Percentiles rank a stretch among this genome's conserved stretches.
Conservation (phyloP, 2,888 invertebrate genomes). For the Drosophila multiciliata region DNA sequence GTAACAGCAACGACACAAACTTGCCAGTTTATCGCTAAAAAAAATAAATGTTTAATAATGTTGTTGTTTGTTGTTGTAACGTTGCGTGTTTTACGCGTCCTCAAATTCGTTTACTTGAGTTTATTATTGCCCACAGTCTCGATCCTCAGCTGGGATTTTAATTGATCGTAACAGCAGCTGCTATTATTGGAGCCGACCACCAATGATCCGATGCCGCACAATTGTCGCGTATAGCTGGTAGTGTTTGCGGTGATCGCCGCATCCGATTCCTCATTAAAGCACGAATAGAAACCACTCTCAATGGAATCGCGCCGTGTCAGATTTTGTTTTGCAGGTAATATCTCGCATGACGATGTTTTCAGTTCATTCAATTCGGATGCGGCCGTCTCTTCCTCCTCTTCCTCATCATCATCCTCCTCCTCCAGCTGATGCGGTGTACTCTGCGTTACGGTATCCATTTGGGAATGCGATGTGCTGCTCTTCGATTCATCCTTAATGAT, state of each 20-base stretch:
- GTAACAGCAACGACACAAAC: constrained; percentile 84
- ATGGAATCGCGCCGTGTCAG: constrained; percentile 92
- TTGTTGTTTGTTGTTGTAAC: constrained; percentile 4
- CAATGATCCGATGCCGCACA: constrained; percentile 70
- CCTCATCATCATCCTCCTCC: neutral
- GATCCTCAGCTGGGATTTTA: constrained; percentile 81
- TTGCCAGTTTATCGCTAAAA: constrained; percentile 83
- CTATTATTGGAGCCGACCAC: constrained; percentile 64
- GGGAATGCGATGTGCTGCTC: constrained; percentile 16
- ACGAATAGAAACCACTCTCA: constrained; percentile 95
- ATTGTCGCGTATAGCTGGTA: constrained; percentile 72
- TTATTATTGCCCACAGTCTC: constrained; percentile 73
- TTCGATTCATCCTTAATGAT: constrained; percentile 58
- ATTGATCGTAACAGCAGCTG: constrained; percentile 82
- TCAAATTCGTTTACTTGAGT: constrained; percentile 68
- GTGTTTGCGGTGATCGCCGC: constrained; percentile 86
- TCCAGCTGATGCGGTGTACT: constrained; percentile 55
- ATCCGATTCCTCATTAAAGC: constrained; percentile 92
- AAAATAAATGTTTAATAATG: constrained; percentile 6
- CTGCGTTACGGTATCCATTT: constrained; percentile 35
- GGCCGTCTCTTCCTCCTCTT: constrained; percentile 36
- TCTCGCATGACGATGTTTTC: constrained; percentile 67
- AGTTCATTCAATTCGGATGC: constrained; percentile 74
- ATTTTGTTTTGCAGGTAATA: constrained; percentile 74
- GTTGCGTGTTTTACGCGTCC: constrained; percentile 4